A percentile compares a stretch with the other conserved stretches of the same genome.
Conservation (phyloP, 2,113 vertebrate genomes). For the Sterrhoptilus dennistouni region DNA sequence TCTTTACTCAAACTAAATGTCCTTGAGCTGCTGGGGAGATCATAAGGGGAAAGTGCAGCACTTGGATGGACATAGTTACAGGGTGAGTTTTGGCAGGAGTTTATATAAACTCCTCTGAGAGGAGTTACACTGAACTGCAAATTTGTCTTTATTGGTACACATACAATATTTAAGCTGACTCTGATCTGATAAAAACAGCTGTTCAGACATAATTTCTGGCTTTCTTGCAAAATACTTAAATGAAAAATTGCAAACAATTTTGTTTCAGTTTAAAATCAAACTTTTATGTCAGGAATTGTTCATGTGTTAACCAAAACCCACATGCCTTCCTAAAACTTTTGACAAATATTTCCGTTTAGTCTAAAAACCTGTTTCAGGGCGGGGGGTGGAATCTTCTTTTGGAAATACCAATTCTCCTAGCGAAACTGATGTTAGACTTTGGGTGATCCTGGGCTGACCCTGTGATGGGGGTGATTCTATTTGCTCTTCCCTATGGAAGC, state of each 20-base stretch:
- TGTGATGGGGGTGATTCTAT: background rate
- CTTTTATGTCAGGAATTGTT: background rate
- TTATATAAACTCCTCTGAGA: background rate
- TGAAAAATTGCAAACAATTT: background rate
- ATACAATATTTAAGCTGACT: background rate
- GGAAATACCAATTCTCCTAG: background rate
- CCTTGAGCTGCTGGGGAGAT: background rate
- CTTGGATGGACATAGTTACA: background rate
- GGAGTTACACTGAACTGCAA: background rate
- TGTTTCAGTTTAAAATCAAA: background rate
- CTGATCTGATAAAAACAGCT: background rate
- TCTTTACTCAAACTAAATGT: background rate
- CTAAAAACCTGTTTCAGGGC: background rate
- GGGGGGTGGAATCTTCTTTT: background rate
- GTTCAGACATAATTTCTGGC: background rate
- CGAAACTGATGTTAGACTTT: background rate
- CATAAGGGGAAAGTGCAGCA: background rate
- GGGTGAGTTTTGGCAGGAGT: background rate
- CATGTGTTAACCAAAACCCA: background rate
- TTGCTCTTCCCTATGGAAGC: background rate
- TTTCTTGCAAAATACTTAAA: background rate
- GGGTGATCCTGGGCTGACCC: background rate
- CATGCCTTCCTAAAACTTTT: background rate
- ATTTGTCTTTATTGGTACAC: background rate
- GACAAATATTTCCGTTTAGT: background rate